Evolutionary conservation across 2,797 vertebrate species (phyloP), one percentile per base, ranked within the genome.

Genomic region (Glossophaga mutica): DNA sequence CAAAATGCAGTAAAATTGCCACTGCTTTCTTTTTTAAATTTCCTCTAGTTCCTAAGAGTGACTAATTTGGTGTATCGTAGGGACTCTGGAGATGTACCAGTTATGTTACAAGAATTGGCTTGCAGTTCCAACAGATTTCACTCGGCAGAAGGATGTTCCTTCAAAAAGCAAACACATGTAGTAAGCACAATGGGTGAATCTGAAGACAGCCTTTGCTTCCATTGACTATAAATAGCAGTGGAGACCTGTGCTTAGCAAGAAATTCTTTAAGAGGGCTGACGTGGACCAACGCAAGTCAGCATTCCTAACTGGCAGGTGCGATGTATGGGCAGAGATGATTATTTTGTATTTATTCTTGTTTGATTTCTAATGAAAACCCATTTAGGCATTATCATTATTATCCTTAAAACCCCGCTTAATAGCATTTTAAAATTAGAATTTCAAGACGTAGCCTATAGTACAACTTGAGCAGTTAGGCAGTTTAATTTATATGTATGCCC

Each of bases 1-100:
- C 95, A 98, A 81, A 96, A 90, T 73, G 96, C 29, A 94, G 26
- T 91, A 97, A 98, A 97, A 94, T 96, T n/a, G 24, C 89, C 87
- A 39, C 67, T 50, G 1, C 82, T 95, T 92, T 85, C 74, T 92
- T 77, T 76, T 73, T 62, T 11, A 55, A 81, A 95, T 21, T 95
- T 44, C 65, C 59, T 9, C 52, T 73, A 8, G 83, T 74, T 62
- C 4, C 34, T 52, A 37, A 1, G 10, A 11, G 14, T 62, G 79
- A 50, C 52, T 67, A 57, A 76, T 79, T 37, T 48, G 68, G 3
- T 86, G 12, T 32, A 37, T 83, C 18, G 50, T 22, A 42, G 77
- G 70, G 81, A 87, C 48, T 19, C 2, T 24, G 37, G 14, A 34
- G 37, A 55, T 2, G 9, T 18, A 34, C 19, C 42, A 15, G 1